Evolutionary conservation across 2,113 vertebrate species (phyloP), one percentile per base, ranked within the genome.

Genomic region (Podiceps cristatus): DNA sequence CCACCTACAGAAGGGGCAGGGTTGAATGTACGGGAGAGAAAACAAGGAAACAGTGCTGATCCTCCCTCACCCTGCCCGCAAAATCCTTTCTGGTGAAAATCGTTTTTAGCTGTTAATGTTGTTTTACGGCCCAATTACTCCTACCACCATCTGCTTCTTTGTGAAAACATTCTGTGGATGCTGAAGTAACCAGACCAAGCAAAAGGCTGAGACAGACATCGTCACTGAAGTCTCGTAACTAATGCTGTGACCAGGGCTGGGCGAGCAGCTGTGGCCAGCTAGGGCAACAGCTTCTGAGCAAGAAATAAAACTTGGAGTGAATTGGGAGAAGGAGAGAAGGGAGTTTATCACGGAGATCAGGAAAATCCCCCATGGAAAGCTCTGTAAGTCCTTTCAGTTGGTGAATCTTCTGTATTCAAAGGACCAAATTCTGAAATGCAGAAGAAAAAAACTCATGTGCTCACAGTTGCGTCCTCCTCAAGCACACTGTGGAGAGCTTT

Each of bases 151-250:
- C 97, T 97, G 94, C 92, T 94, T 87, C 96, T 96, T 93, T 95
- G 90, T 95, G 97, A 96, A 98, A 98, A 98, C 97, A 98, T 96
- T 96, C 96, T 95, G 95, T 88, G 85, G 96, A 96, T 96, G 85
- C 84, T 88, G 87, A 94, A 85, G 94, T 93, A 94, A 96, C 86
- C 81, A 96, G 95, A 97, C 84, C 93, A 96, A 96, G 96, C 94
- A 96, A 94, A 96, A 92, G 88, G 68, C 95, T 68, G 91, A 86
- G 92, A 82, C 82, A 96, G 95, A 79, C 81, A 79, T 60, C 59
- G 23, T 94, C 72, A 87, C 31, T 45, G 31, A 88, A 91, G 90
- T 86, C 80, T 96, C 88, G 55, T 72, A 92, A 69, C 88, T 90
- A 89, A 95, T 88, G 56, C 78, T 68, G 88, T 72, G 93, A 69